These are phyloP conservation scores for Anabacerthia variegaticeps DNA, from an alignment of 2,797 vertebrate species.

Conservation along the genomic window DNA sequence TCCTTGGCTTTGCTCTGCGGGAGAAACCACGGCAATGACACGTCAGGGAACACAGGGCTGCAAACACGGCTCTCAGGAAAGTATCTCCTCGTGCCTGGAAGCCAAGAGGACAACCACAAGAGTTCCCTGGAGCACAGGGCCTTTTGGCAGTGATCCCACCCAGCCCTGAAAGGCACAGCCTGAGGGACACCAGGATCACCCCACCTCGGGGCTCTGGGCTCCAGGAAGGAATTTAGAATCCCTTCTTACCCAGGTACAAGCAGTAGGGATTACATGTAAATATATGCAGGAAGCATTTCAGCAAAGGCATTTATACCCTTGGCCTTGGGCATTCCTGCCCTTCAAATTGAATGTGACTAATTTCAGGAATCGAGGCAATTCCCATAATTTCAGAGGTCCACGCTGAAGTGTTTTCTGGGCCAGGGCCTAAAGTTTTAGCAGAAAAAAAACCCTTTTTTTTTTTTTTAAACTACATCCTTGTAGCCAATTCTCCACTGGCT, in stretches of 20 bases:
- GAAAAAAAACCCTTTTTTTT: background rate
- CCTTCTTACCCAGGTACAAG: background rate
- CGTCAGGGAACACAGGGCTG: background rate
- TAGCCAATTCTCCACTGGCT: background rate
- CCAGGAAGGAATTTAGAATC: background rate
- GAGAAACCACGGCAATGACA: background rate
- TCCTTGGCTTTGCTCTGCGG: constrained; percentile 94
- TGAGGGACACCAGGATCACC: background rate
- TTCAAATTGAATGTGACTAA: background rate
- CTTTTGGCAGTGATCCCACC: rapidly evolving
- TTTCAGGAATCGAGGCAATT: constrained; percentile 23
- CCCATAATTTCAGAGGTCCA: background rate
- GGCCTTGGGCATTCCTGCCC: background rate
- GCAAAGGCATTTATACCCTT: background rate
- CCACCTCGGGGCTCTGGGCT: rapidly evolving
- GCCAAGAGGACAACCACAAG: rapidly evolving
- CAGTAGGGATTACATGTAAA: background rate
- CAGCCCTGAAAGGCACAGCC: background rate
- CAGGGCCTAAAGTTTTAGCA: background rate
- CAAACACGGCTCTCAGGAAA: rapidly evolving
- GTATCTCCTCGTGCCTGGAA: background rate
- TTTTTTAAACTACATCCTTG: background rate
- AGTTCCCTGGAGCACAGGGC: background rate
- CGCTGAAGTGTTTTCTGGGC: background rate
- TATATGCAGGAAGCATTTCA: background rate